A percentile compares a stretch with the other conserved stretches of the same genome.
Conservation (phyloP, 2,113 vertebrate species). For the Myanophis thanlyinensis region DNA sequence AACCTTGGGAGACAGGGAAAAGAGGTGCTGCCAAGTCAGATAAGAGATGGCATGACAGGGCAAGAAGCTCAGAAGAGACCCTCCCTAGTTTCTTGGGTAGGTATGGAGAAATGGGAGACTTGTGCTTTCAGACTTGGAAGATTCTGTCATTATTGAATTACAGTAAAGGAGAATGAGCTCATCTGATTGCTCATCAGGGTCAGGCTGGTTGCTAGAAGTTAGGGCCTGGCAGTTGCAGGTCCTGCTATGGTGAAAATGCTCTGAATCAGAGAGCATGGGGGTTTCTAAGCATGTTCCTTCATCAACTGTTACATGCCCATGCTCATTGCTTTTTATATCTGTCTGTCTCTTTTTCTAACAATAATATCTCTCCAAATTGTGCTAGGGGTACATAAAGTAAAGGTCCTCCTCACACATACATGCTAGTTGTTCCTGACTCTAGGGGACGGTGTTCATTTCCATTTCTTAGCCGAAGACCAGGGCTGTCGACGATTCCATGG, state of each 20-base stretch:
- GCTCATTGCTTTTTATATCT: background rate
- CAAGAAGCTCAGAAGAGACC: background rate
- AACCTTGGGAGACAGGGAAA: background rate
- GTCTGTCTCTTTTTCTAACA: background rate
- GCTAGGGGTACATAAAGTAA: background rate
- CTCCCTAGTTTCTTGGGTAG: background rate
- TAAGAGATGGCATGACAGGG: background rate
- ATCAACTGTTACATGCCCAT: background rate
- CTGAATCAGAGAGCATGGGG: background rate
- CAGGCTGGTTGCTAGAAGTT: background rate
- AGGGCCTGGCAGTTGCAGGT: background rate
- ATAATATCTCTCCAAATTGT: background rate
- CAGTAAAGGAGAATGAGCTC: background rate
- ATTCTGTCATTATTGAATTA: background rate
- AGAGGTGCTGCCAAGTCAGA: background rate
- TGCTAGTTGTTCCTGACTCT: too few relatives aligned
- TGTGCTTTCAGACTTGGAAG: background rate
- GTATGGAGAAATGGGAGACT: background rate
- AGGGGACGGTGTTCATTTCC: too few relatives aligned
- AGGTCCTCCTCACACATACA: too few relatives aligned
- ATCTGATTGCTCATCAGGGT: background rate
- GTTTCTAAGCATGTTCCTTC: background rate
- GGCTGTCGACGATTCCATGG: too few relatives aligned
- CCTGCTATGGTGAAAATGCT: background rate
- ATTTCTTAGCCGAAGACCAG: too few relatives aligned